Conservation (phyloP, 2,113 vertebrate genomes). For the Odontophorus gujanensis region DNA sequence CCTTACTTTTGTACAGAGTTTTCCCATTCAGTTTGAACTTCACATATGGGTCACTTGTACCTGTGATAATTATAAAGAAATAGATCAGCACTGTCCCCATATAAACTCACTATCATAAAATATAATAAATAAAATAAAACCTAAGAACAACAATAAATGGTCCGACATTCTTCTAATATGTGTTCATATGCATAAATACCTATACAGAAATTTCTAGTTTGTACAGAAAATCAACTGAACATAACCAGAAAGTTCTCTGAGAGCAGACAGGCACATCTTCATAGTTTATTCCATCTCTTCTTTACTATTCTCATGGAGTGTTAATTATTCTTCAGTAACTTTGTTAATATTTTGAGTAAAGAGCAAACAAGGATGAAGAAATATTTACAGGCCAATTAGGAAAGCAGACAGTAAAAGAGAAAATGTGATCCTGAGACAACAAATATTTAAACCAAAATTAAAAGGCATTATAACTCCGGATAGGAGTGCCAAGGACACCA, state of each 20-base stretch:
- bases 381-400: constrained; percentile 2
- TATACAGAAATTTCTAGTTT: background rate
- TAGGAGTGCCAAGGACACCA: constrained; percentile 32
- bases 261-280: background rate
- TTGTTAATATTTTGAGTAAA: background rate
- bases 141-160: background rate
- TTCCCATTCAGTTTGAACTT: constrained; percentile 96
- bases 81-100: background rate
- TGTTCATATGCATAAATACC: background rate
- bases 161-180: background rate
- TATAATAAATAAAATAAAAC: background rate
- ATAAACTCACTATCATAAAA: background rate
- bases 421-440: background rate
- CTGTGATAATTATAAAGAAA: constrained; percentile 71
- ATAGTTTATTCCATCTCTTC: background rate
- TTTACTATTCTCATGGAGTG: background rate
- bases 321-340: background rate
- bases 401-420: background rate
- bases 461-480: background rate
- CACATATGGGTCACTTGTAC: constrained; percentile 94
- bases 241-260: background rate
- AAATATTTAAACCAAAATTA: constrained; percentile 23
- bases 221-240: background rate
- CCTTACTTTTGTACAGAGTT: constrained; percentile 96
- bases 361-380: background rate